These are phyloP conservation scores for Delphinapterus leucas DNA, from an alignment of 2,113 vertebrate genomes.

Conservation along the genomic window DNA sequence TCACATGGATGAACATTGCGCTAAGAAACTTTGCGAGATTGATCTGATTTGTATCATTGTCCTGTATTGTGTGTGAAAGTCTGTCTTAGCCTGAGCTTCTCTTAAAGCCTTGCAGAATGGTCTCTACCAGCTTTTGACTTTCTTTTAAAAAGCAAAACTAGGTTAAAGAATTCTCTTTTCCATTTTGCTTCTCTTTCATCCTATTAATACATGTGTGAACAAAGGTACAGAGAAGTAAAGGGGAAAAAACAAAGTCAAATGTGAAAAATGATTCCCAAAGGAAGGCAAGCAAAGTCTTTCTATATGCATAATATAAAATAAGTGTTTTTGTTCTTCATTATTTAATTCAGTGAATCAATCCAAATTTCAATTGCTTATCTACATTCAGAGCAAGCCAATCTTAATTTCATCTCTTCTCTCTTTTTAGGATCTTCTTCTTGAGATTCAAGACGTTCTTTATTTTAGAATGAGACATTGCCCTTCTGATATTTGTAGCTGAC, in stretches of 20 bases:
- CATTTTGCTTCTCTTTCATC: slow-evolving; percentile 25
- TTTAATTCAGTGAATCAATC: not conserved
- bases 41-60: slow-evolving; percentile 39
- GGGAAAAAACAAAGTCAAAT: not conserved
- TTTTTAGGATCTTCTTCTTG: slow-evolving; percentile 47
- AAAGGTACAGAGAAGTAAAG: not conserved
- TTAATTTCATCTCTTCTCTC: slow-evolving; percentile 45
- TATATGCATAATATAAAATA: not conserved
- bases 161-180: slow-evolving; percentile 1
- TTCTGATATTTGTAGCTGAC: slow-evolving; percentile 1
- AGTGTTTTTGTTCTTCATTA: slow-evolving; percentile 8
- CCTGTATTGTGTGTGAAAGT: not conserved
- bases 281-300: slow-evolving; percentile 12
- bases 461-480: slow-evolving; percentile 41
- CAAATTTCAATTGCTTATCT: slow-evolving; percentile 73
- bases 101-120: fast-evolving
- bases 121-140: not conserved
- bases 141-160: not conserved
- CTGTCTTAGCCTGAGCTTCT: not conserved
- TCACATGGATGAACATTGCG: slow-evolving; percentile 46
- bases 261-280: slow-evolving; percentile 5
- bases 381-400: slow-evolving; percentile 12
- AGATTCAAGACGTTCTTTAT: slow-evolving; percentile 56
- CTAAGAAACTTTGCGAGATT: not conserved
- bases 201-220: not conserved